phyloP scores from a whole-genome alignment of 2,888 invertebrate genomes.

The Tethea ocularis region DNA sequence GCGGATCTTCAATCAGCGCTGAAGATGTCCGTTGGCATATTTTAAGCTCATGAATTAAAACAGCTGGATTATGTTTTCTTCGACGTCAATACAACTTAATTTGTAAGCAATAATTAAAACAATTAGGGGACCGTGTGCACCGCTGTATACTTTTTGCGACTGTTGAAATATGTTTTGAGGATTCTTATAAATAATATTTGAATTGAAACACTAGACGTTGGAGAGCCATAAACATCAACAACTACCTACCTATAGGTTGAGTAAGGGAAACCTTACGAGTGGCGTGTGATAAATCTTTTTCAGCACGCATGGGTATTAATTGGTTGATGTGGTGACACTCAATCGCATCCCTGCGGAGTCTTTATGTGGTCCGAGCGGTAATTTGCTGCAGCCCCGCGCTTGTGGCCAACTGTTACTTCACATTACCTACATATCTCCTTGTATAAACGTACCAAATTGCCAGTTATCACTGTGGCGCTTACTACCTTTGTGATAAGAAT shows the following conservation, averaged over 20 bases:
- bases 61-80: slow-evolving; percentile 59
- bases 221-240: background rate
- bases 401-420: slow-evolving; percentile 39
- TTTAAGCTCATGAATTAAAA: slow-evolving; percentile 78
- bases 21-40: slow-evolving; percentile 61
- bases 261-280: slow-evolving; percentile 65
- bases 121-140: slow-evolving; percentile 46
- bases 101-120: slow-evolving; percentile 72
- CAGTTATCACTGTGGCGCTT: background rate
- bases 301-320: slow-evolving; percentile 75
- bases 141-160: slow-evolving; percentile 33
- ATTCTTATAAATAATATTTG: slow-evolving; percentile 5
- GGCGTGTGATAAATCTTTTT: slow-evolving; percentile 69
- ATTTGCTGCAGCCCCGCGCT: slow-evolving; percentile 52
- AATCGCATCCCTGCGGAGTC: slow-evolving; percentile 41
- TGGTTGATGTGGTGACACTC: slow-evolving; percentile 50
- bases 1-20: slow-evolving; percentile 68
- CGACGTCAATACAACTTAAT: slow-evolving; percentile 70
- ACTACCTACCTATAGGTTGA: slow-evolving; percentile 28
- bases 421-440: slow-evolving; percentile 12
- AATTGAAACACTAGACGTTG: background rate
- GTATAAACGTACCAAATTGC: slow-evolving; percentile 5
- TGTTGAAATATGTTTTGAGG: slow-evolving; percentile 27
- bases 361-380: slow-evolving; percentile 57
- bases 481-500: background rate